Percentiles rank a stretch among this genome's conserved stretches.
Evolutionary conservation across 2,888 invertebrate genomes (phyloP).

Genomic region (Autographa pulchrina): DNA sequence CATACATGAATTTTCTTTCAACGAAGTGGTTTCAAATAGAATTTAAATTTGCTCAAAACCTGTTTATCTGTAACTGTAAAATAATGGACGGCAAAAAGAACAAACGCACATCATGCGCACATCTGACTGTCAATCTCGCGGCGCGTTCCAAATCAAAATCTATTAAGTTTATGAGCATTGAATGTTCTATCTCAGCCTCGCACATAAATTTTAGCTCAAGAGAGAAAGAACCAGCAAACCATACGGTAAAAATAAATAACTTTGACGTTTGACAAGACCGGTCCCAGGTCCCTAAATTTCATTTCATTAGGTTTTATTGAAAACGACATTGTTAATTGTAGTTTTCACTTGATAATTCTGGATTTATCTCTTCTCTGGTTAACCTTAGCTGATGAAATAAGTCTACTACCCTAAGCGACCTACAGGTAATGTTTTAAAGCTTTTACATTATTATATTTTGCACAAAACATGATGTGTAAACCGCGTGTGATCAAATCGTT

Average conservation of each 20-base stretch:
- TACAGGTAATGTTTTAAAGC: conserved; percentile 19
- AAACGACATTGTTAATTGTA: conserved; percentile 1
- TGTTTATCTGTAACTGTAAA: not conserved
- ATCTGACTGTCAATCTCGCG: not conserved
- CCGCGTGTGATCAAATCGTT: conserved; percentile 30
- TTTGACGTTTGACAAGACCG: not conserved
- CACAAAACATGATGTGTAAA: not conserved
- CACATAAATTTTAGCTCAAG: not conserved
- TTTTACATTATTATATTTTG: not conserved
- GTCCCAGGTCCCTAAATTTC: conserved; percentile 5
- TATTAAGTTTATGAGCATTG: not conserved
- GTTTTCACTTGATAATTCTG: conserved; percentile 25
- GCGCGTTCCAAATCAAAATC: not conserved
- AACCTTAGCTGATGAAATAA: not conserved
- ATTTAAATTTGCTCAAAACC: not conserved
- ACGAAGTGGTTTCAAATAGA: not conserved
- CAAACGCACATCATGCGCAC: not conserved
- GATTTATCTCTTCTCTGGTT: conserved; percentile 4
- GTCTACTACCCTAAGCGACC: not conserved
- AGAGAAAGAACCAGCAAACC: not conserved
- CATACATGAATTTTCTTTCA: too few species aligned
- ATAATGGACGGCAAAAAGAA: not conserved
- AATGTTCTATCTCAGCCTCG: not conserved
- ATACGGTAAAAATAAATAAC: not conserved
- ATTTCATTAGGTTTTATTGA: not conserved